phyloP scores from a whole-genome alignment of 2,113 vertebrate species.

The Ifrita kowaldi region DNA sequence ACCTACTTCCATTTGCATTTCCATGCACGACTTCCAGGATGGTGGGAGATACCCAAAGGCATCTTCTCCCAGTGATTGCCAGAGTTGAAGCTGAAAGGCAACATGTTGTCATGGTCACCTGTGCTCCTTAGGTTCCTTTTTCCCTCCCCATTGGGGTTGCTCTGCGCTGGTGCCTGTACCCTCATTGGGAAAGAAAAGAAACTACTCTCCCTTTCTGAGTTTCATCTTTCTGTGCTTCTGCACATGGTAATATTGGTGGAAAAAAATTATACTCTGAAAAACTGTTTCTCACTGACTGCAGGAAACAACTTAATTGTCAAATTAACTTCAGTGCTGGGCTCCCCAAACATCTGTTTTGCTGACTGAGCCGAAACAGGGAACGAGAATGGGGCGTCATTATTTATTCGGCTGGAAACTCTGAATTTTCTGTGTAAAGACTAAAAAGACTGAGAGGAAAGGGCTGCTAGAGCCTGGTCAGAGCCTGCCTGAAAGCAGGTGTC shows the following conservation, averaged over 20 bases:
- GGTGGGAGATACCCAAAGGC: not conserved
- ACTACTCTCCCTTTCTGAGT: not conserved
- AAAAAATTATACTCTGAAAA: not conserved
- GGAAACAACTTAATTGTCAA: not conserved
- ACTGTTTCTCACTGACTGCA: not conserved
- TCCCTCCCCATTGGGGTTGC: not conserved
- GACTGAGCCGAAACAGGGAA: not conserved
- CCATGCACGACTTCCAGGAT: not conserved
- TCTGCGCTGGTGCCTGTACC: not conserved
- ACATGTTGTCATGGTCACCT: not conserved
- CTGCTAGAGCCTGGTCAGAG: not conserved
- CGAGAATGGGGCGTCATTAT: accelerated
- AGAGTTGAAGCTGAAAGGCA: not conserved
- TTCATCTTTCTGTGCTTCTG: not conserved
- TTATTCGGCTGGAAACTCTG: not conserved
- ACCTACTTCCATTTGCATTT: not conserved
- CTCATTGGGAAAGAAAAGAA: not conserved
- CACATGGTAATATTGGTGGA: not conserved
- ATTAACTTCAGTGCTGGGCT: not conserved
- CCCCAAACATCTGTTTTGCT: not conserved
- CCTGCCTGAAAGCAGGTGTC: not conserved
- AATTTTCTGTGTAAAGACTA: not conserved
- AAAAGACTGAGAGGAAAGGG: not conserved
- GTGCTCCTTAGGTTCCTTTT: not conserved
- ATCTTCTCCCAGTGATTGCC: not conserved